Conservation (phyloP, 2,888 invertebrate genomes). For the Achlya flavicornis region DNA sequence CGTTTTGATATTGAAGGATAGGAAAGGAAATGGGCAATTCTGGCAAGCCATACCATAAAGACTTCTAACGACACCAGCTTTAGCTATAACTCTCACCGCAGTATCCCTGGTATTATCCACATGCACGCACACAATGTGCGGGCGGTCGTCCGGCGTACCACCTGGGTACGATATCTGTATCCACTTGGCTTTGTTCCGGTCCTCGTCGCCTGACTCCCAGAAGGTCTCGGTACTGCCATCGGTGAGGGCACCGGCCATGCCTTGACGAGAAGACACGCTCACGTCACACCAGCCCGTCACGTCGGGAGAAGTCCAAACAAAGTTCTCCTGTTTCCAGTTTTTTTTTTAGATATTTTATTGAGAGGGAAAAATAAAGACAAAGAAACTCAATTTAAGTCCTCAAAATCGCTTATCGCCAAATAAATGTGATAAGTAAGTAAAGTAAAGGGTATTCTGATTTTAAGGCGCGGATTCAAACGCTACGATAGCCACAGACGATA, state of each 20-base stretch:
- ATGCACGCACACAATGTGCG: constrained; percentile 92
- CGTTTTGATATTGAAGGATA: too few species aligned
- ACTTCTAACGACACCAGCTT: too few species aligned
- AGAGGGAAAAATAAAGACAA: background rate
- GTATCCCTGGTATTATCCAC: constrained; percentile 97
- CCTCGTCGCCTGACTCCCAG: constrained; percentile 99
- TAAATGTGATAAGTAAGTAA: too few species aligned
- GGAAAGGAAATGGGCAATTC: too few species aligned
- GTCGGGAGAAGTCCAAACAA: constrained; percentile 88
- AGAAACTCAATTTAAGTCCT: too few species aligned
- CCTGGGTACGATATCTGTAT: constrained; percentile 84
- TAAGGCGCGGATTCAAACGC: too few species aligned
- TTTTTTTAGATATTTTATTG: background rate
- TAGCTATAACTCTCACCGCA: constrained; percentile 82
- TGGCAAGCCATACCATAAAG: too few species aligned
- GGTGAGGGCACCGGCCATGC: constrained; percentile 95
- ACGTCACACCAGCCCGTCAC: constrained; percentile 90
- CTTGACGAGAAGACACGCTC: constrained; percentile 95
- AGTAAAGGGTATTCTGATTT: too few species aligned
- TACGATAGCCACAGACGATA: too few species aligned
- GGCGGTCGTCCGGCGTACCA: constrained; percentile 79
- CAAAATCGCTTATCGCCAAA: too few species aligned
- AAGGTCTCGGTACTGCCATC: constrained; percentile 99
- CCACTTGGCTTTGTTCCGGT: constrained; percentile 95
- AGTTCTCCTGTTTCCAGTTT: constrained; percentile 71